Percentiles rank a stretch among this genome's conserved stretches.
phyloP scores from a whole-genome alignment of 2,797 vertebrate genomes.

The Pristis pectinata region DNA sequence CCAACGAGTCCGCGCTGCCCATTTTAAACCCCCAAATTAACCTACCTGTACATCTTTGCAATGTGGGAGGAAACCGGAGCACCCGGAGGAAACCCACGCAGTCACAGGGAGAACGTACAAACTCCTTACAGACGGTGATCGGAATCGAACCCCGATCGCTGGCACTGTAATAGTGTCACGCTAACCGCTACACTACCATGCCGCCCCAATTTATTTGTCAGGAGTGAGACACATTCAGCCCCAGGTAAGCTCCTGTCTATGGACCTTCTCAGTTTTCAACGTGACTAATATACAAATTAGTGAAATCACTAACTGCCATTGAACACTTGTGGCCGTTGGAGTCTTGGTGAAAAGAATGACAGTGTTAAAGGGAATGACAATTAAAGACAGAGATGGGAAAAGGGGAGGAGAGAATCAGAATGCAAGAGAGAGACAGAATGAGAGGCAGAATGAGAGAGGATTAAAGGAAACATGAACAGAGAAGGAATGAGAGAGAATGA shows the following conservation, averaged over 20 bases:
- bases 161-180: too few species aligned
- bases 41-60: too few species aligned
- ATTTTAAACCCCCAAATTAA: too few species aligned
- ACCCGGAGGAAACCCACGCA: too few species aligned
- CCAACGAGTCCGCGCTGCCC: too few species aligned
- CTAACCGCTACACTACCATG: too few species aligned
- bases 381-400: too few species aligned
- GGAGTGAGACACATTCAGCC: background rate
- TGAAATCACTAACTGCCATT: constrained; percentile 4
- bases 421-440: background rate
- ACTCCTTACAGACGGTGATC: too few species aligned
- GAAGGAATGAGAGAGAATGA: background rate
- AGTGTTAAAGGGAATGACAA: background rate
- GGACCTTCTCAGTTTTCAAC: background rate
- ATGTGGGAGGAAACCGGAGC: too few species aligned
- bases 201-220: background rate
- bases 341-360: background rate
- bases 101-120: too few species aligned
- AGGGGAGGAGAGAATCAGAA: background rate
- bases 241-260: background rate
- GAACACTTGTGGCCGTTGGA: too few species aligned
- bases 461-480: background rate
- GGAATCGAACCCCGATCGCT: too few species aligned
- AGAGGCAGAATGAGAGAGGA: background rate
- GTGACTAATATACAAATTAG: background rate